Evolutionary conservation across 2,113 vertebrate genomes (phyloP).

Genomic region (Martes martes): DNA sequence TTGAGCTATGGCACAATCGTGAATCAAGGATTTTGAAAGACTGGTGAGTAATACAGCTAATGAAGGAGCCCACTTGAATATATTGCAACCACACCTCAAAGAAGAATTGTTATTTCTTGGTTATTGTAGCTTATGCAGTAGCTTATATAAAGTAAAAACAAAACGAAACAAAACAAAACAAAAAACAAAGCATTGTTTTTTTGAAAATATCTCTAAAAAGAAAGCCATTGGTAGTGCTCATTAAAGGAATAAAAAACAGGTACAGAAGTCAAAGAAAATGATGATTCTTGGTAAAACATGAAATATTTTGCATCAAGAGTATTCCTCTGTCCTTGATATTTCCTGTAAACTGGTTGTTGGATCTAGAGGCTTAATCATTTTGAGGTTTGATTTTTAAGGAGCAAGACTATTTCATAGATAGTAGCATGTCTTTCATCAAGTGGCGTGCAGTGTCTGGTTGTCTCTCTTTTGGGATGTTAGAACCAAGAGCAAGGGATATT

Average conservation of each 20-base stretch:
- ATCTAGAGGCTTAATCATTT: not conserved
- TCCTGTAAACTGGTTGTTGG: not conserved
- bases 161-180: too few relatives aligned
- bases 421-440: not conserved
- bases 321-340: not conserved
- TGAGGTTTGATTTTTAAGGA: not conserved
- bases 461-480: not conserved
- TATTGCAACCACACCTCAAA: not conserved
- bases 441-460: not conserved
- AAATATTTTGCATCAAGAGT: not conserved
- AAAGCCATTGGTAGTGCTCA: not conserved
- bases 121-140: not conserved
- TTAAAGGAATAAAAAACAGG: not conserved
- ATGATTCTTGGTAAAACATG: not conserved
- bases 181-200: not conserved
- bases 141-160: not conserved
- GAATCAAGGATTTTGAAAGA: not conserved
- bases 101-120: not conserved
- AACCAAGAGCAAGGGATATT: not conserved
- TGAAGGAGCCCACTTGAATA: not conserved
- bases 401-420: not conserved
- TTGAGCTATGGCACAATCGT: not conserved
- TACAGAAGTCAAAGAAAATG: not conserved
- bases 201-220: not conserved
- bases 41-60: not conserved